Evolutionary conservation across 2,888 invertebrate species (phyloP), one percentile per base, ranked within the genome.

Genomic region (Ashinkailepas kermadecensis): DNA sequence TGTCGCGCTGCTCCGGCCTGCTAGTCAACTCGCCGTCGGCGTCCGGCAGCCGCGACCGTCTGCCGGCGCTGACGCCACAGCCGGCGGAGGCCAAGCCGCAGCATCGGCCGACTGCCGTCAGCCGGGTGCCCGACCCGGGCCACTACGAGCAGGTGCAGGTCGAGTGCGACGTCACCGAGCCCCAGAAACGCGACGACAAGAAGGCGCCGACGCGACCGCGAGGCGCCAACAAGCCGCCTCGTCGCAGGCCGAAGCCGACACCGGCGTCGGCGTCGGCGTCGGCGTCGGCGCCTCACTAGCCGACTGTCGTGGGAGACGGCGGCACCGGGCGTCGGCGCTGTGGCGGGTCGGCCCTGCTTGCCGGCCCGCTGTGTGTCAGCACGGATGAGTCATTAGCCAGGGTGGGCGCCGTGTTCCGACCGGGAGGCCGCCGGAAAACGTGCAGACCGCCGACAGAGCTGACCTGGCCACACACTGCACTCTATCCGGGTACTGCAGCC

Each of bases 121-220:
- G 15, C 56, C 54, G 56, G 9, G 11, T 1, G 8, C 10, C 56
- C 21, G 74, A 74, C 74, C 56, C 10, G 21, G 74, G 74, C 21
- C 74, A 74, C 56, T 74, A 74, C 74, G 74, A 74, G 74, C 74
- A 74, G 21, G 74, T 74, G 18, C 54, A 74, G 21, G 74, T 74
- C 21, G 74, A 74, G 9, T 74, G 74, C 56, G 7, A 39, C 18
- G 74, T 74, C 54, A 56, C 56, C 0, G 74, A 74, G 56, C 54
- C 56, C 18, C 54, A 21, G 56, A 74, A 21, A 21, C 56, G 6
- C 7, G 74, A 8, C 56, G 21, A 10, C 8, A 74, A 74, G 74
- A 74, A 74, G 74, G 12, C 65, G n/a, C 54, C 70, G 67, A 67
- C 67, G 25, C 23, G 67, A 13, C 67, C 25, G 67, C 23, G 64